Percentiles rank a stretch among this genome's conserved stretches.
Conservation (phyloP, 1,140 invertebrate species). For the Diabrotica virgifera region DNA sequence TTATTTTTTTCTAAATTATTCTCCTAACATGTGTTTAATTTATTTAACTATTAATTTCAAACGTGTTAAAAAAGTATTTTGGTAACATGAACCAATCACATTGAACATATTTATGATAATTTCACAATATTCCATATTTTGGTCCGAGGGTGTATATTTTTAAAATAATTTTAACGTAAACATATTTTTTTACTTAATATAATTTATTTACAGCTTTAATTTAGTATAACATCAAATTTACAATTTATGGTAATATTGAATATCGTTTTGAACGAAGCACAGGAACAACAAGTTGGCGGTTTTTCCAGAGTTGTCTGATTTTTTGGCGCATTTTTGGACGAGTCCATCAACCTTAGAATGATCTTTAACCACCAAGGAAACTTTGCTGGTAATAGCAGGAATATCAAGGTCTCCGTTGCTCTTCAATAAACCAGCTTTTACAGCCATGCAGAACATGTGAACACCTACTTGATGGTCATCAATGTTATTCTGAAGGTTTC, state of each 20-base stretch:
- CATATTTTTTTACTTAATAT: too few species aligned
- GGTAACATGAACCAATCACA: too few species aligned
- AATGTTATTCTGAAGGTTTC: background rate
- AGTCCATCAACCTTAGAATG: background rate
- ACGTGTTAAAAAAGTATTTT: too few species aligned
- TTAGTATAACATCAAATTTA: background rate
- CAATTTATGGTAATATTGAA: constrained; percentile 7
- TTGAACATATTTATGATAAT: too few species aligned
- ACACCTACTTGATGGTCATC: constrained; percentile 6
- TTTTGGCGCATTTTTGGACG: constrained; percentile 1
- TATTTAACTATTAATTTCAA: too few species aligned
- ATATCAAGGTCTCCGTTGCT: background rate
- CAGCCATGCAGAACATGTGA: constrained; percentile 11
- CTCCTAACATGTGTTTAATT: too few species aligned
- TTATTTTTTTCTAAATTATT: too few species aligned
- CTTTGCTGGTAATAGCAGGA: background rate
- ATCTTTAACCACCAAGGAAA: constrained; percentile 5
- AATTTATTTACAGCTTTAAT: too few species aligned
- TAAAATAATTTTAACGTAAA: too few species aligned
- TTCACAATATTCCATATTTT: too few species aligned
- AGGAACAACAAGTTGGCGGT: background rate
- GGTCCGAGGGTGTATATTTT: too few species aligned
- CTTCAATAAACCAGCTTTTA: background rate
- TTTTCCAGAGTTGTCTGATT: background rate
- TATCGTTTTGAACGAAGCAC: constrained; percentile 6